Evolutionary conservation across 1,140 invertebrate genomes (phyloP).

Genomic region (Ericerus pela): DNA sequence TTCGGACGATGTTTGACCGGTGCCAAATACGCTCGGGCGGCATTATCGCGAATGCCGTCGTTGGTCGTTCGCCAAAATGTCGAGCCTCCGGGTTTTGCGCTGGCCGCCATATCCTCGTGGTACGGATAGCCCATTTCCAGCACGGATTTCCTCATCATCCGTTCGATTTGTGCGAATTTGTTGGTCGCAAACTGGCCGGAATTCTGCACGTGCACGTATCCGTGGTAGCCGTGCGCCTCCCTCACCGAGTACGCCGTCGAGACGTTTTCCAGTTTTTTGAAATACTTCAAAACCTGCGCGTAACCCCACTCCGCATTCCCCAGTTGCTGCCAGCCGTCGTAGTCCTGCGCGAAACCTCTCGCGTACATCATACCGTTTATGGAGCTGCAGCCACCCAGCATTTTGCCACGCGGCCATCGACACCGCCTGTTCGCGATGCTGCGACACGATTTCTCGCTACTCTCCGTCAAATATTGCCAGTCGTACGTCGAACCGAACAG

Average conservation of each 20-base stretch:
- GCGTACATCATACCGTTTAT: constrained; percentile 79
- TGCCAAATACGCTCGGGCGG: constrained; percentile 39
- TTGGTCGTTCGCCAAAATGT: constrained; percentile 32
- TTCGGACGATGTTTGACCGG: constrained; percentile 38
- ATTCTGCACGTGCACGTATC: background rate
- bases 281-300: constrained; percentile 51
- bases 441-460: constrained; percentile 32
- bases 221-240: background rate
- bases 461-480: constrained; percentile 49
- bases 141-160: background rate
- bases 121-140: background rate
- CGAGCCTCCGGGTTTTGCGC: constrained; percentile 33
- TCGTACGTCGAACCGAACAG: constrained; percentile 40
- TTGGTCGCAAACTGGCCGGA: constrained; percentile 15
- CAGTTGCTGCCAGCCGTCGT: constrained; percentile 52
- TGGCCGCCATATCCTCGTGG: background rate
- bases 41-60: constrained; percentile 37
- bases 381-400: constrained; percentile 55
- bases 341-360: constrained; percentile 60
- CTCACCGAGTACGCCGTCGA: constrained; percentile 34
- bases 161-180: background rate
- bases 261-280: constrained; percentile 41
- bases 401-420: constrained; percentile 42
- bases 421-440: constrained; percentile 37
- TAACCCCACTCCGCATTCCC: constrained; percentile 52